Evolutionary conservation across 2,113 vertebrate species (phyloP), one percentile per base, ranked within the genome.

Genomic region (Actenoides hombroni): DNA sequence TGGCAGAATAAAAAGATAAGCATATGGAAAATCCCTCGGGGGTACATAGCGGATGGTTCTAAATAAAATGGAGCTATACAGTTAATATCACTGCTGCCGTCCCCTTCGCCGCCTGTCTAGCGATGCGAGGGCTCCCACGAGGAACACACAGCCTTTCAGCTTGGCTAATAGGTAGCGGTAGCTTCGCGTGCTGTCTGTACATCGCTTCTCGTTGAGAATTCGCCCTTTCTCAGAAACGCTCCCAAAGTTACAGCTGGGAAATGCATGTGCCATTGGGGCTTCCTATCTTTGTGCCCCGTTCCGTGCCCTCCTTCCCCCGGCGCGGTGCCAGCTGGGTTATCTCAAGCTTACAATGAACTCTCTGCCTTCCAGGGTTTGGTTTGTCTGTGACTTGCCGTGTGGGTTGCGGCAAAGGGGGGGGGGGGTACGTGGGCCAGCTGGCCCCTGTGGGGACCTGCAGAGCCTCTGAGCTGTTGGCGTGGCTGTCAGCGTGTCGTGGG

Each of bases 141-240:
- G 37, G 37, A 37, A 37, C 37, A 37, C 37, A 37, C 37, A 15
- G 59, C 13, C 74, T 53, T n/a, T 44, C 24, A 10, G 42, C 79
- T 75, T 0, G 4, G 14, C 59, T 83, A 20, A 26, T 37, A 18
- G 2, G 13, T 2, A 40, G 24, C 0, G 3, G 48, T 60, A 48
- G 14, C 79, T 88, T 51, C 48, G 25, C 9, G 1, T 19, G 42
- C 64, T 59, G 29, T 2, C 11, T 13, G 6, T 28, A 11, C 16
- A 4, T 29, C 19, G 8, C 20, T 73, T 48, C 65, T 61, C 10
- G 35, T 48, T 12, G n/a, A 65, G 54, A 75, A 37, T 37, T 48
- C 3, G 0, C 16, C 40, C 8, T 61, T 31, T 68, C 37, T 85
- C 63, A 29, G 57, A 53, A 80, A 46, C 10, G 46, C 9, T 57